Base-by-base conservation (phyloP, 30 jellyfish, hydroid and myxozoan genomes). In the Aurelia sp. region DNA sequence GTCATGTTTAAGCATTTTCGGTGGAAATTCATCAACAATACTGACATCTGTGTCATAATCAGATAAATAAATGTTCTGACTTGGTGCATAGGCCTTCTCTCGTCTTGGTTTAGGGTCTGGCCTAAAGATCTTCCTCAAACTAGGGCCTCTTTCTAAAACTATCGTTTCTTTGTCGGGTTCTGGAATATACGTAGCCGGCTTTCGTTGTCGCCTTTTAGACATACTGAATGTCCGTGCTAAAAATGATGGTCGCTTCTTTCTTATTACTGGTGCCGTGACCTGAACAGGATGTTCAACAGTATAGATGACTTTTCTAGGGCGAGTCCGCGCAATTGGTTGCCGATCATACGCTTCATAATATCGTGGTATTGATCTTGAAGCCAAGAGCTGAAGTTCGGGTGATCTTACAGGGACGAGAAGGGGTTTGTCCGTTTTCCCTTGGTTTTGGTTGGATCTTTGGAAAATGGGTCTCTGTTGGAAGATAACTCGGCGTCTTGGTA, bases 31-130 rank as follows among this genome's bases (percentile, higher is more conserved):
- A 21, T 63, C 84, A 5, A 66, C 33, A 38, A 69, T 27, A 30
- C 80, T 64, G 63, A 31, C 81, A 41, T 63, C 80, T 4, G 80
- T 64, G 10, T 63, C 80, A 24, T 70, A 15, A 30, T 79, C 89
- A 15, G 72, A 55, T 4, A 79, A 41, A 57, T 79, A 79, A 31
- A 30, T 74, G 22, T 75, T 55, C 15, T 44, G 73, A 13, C 60
- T 55, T 40, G 86, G 73, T 19, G 86, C 41, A 18, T 74, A 44
- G 47, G 61, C 48, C 31, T 44, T n/a, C 31, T 40, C 67, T 10
- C 27, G 16, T 10, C 80, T 79, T 24, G 70, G 80, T 40, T 40
- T 27, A 18, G 74, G 30, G 20, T 48, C 73, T 8, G n/a, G 30
- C 40, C 60, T 18, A 58, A 50, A 16, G 0, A 52, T 77, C 27